Base-by-base conservation (phyloP, 2,113 vertebrate species). In the Sturnus vulgaris region DNA sequence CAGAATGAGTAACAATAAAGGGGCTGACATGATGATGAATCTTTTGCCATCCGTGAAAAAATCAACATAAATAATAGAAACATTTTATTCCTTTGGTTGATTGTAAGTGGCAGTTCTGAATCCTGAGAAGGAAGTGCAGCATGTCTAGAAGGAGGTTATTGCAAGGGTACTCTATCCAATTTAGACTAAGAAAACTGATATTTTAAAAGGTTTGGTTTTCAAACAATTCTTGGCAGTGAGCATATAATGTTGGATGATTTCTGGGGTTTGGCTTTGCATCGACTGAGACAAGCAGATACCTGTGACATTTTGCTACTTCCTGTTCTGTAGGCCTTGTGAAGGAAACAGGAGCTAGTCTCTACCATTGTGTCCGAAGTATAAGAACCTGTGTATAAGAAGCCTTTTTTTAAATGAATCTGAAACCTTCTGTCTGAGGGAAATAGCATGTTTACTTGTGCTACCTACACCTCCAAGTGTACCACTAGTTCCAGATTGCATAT, bases 231-330 rank as follows among this genome's bases (percentile, higher is more conserved):
- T 82, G 47, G 7, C 35, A 59, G 39, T 33, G 17, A 52, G 27
- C 57, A n/a, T 73, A 40, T 55, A 68, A 30, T 27, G 16, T 39
- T 47, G 71, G 46, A 28, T 53, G 31, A 6, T 49, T 64, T 82
- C 19, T 0, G 0, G 33, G 24, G 21, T 39, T 84, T 86, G 68
- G 15, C 37, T 83, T 85, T 60, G 28, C 5, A 1, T 31, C 52
- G 28, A 22, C 46, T 44, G 50, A 69, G 31, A 23, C 39, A 56
- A 88, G 17, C 40, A 83, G 55, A 17, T 65, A 40, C 31, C 39
- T 78, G 72, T 70, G 73, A 73, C 25, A 23, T 60, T 52, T 35
- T 60, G 46, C 37, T 91, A 3, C 17, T 22, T 37, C 44, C 35
- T 85, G 7, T 57, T 80, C 47, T 77, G 69, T 33, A 61, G 76